Percentiles rank a stretch among this genome's conserved stretches.
These are phyloP conservation scores for Cossypha polioptera DNA, from an alignment of 2,797 vertebrate genomes.

Conservation along the genomic window DNA sequence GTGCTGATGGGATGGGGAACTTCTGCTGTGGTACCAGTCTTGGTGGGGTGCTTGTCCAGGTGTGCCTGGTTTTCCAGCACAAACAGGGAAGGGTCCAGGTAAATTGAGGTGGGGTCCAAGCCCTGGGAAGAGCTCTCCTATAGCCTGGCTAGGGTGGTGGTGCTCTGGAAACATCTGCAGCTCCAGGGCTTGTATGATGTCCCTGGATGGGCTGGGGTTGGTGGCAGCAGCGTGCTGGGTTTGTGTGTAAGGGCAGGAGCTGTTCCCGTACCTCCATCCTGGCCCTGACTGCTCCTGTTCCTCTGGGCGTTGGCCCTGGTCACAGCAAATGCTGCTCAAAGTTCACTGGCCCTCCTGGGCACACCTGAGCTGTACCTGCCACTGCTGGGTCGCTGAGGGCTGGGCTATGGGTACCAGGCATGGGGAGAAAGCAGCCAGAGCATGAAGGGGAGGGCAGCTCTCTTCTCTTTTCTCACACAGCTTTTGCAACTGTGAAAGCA, in stretches of 20 bases:
- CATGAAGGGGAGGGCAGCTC: background rate
- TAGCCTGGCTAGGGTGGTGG: rapidly evolving
- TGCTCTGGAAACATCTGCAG: background rate
- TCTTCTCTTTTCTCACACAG: rapidly evolving
- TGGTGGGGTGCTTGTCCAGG: background rate
- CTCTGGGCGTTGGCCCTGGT: background rate
- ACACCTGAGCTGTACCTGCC: background rate
- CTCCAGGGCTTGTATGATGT: rapidly evolving
- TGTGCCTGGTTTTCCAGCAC: background rate
- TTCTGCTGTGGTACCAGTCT: background rate
- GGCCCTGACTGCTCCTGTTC: background rate
- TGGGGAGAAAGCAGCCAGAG: rapidly evolving
- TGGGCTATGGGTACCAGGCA: background rate
- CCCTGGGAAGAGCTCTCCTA: rapidly evolving
- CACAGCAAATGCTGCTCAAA: background rate
- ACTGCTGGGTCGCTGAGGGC: rapidly evolving
- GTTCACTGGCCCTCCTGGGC: background rate
- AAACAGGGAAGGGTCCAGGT: background rate
- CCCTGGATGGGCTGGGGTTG: background rate
- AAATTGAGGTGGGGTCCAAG: rapidly evolving
- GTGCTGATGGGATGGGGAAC: background rate
- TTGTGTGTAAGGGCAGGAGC: background rate
- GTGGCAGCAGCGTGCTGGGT: background rate
- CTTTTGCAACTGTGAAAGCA: background rate
- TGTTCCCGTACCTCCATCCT: background rate